Evolutionary conservation across 2,113 vertebrate species (phyloP), one percentile per base, ranked within the genome.

Genomic region (Sorex fumeus): DNA sequence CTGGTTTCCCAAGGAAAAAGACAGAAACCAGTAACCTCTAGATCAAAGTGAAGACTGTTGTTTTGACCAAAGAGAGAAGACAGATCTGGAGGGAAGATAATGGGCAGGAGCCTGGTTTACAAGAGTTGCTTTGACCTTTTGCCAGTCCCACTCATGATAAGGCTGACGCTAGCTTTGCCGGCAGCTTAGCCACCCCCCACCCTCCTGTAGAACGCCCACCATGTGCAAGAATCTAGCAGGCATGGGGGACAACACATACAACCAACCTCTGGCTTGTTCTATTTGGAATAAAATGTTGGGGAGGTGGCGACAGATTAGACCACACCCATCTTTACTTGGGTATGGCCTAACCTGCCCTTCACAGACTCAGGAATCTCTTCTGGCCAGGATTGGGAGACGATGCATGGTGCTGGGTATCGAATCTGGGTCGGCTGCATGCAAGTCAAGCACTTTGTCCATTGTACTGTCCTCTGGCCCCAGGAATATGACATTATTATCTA

Each of bases 11-110:
- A 97, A 7, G 97, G 87, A 62, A 89, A 23, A 93, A 92, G 40
- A 81, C 82, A 87, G 32, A 28, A 75, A 97, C 15, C 76, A 9
- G 0, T 43, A 97, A 88, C 83, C 18, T 60, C 57, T 60, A 92
- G 97, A 97, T 93, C 98, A 97, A 90, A 98, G 97, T 79, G 2
- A 93, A 84, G 96, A 98, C 96, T 96, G 72, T 84, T 98, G 98
- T 90, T 97, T 97, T 94, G 98, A 98, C 88, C 97, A 86, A 9
- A 94, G 96, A 34, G 97, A 97, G 81, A 97, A 95, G 92, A 87
- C 93, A 19, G 53, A 50, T 78, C 32, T 30, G 87, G 60, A 28
- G 88, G 93, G 81, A 93, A 91, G 93, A 96, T 1, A 77, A 97
- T 50, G 93, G 83, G 67, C 85, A 87, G 27, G 64, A 27, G 28